phyloP scores from a whole-genome alignment of 64 coral and sea anemone genomes.

The Montipora capricornis region DNA sequence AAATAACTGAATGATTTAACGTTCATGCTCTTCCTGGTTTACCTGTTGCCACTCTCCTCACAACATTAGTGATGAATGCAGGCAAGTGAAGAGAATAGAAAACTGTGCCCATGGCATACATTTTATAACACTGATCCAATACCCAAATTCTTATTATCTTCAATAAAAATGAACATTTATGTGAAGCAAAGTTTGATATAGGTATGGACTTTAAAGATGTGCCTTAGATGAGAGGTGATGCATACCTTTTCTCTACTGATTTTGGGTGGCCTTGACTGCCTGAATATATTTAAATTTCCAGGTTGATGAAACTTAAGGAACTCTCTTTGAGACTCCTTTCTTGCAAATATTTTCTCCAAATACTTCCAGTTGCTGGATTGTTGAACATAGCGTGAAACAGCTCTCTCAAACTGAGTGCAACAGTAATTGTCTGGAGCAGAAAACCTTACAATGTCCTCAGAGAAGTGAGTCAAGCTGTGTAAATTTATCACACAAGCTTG shows the following conservation, averaged over 20 bases:
- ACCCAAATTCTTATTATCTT: too few relatives aligned
- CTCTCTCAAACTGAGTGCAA: background rate
- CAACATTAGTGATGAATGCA: too few relatives aligned
- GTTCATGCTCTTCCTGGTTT: too few relatives aligned
- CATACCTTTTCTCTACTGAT: background rate
- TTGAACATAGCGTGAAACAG: background rate
- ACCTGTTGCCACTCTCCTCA: too few relatives aligned
- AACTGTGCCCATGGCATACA: too few relatives aligned
- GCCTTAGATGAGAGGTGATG: too few relatives aligned
- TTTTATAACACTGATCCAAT: too few relatives aligned
- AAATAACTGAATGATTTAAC: too few relatives aligned
- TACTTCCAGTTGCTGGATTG: background rate
- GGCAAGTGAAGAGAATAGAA: too few relatives aligned
- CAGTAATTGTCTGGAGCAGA: slow-evolving; percentile 77
- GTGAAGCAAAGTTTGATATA: too few relatives aligned
- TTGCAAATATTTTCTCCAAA: slow-evolving; percentile 78
- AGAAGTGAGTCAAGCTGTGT: slow-evolving; percentile 71
- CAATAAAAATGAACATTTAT: too few relatives aligned
- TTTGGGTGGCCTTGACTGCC: background rate
- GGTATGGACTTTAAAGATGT: too few relatives aligned
- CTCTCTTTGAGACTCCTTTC: slow-evolving; percentile 77
- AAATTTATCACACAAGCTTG: slow-evolving; percentile 50
- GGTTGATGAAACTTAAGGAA: slow-evolving; percentile 40
- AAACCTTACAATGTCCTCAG: slow-evolving; percentile 70
- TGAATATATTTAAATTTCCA: background rate